Conservation (phyloP, 2,888 invertebrate species). For the Hipparchia sbordonii region DNA sequence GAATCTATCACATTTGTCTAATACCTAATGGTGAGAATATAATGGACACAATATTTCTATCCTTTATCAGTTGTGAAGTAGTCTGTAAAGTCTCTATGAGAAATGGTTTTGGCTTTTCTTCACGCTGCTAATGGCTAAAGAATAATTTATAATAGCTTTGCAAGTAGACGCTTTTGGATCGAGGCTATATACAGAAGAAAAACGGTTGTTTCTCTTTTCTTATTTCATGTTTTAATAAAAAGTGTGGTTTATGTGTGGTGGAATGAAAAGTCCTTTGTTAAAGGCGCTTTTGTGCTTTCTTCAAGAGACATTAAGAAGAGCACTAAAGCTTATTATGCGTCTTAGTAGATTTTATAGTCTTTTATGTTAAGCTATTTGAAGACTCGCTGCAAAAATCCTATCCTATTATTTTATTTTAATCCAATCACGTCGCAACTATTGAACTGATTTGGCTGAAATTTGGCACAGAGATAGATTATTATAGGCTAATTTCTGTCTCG, state of each 20-base stretch:
- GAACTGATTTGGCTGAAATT: too few species aligned
- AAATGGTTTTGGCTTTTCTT: neutral
- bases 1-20: too few species aligned
- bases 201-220: constrained; percentile 14
- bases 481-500: too few species aligned
- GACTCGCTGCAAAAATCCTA: neutral
- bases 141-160: constrained; percentile 16
- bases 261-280: constrained; percentile 31
- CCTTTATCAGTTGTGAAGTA: neutral
- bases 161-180: constrained; percentile 6
- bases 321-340: constrained; percentile 24
- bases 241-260: constrained; percentile 26
- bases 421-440: too few species aligned
- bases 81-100: neutral
- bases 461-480: too few species aligned
- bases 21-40: too few species aligned
- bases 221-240: constrained; percentile 20
- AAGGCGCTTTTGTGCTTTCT: constrained; percentile 27
- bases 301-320: constrained; percentile 15
- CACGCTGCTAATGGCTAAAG: constrained; percentile 16
- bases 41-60: neutral
- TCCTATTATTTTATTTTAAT: too few species aligned
- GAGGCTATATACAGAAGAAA: constrained; percentile 9
- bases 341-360: constrained; percentile 25
- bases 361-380: constrained; percentile 4